Percentiles rank a stretch among this genome's conserved stretches.
phyloP scores from a whole-genome alignment of 2,113 vertebrate species.

The Saccopteryx bilineata region DNA sequence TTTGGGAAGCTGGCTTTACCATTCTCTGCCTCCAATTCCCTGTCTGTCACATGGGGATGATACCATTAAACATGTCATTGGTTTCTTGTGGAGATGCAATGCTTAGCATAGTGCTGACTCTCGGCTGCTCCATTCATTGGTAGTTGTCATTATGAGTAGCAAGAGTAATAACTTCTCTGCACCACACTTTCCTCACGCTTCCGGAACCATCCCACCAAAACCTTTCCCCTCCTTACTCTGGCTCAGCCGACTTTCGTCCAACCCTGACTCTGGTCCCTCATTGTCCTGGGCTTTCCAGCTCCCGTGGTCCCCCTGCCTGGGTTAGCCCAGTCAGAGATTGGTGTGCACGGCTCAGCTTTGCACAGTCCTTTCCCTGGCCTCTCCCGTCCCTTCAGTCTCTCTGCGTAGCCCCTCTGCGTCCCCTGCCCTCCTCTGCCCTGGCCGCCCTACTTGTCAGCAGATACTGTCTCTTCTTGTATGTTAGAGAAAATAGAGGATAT shows the following conservation, averaged over 20 bases:
- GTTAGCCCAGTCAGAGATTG: background rate
- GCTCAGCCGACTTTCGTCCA: background rate
- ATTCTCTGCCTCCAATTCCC: background rate
- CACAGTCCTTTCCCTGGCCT: background rate
- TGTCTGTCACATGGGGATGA: background rate
- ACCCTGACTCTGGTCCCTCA: background rate
- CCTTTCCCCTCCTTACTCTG: background rate
- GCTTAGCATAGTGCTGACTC: background rate
- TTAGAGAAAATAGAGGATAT: background rate
- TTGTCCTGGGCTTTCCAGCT: background rate
- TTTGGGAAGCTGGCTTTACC: background rate
- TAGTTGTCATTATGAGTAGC: background rate
- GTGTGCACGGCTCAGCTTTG: background rate
- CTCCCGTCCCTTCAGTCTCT: background rate
- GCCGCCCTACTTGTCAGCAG: background rate
- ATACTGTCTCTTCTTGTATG: background rate
- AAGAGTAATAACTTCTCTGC: background rate
- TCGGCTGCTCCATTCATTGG: background rate
- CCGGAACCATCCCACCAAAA: background rate
- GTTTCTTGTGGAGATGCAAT: background rate
- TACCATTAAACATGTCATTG: too few species aligned
- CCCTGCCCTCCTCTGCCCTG: background rate
- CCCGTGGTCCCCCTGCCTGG: fast-evolving
- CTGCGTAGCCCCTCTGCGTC: background rate
- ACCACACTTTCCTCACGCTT: background rate